phyloP scores from a whole-genome alignment of 64 coral and sea anemone genomes.

The Montipora cactus region DNA sequence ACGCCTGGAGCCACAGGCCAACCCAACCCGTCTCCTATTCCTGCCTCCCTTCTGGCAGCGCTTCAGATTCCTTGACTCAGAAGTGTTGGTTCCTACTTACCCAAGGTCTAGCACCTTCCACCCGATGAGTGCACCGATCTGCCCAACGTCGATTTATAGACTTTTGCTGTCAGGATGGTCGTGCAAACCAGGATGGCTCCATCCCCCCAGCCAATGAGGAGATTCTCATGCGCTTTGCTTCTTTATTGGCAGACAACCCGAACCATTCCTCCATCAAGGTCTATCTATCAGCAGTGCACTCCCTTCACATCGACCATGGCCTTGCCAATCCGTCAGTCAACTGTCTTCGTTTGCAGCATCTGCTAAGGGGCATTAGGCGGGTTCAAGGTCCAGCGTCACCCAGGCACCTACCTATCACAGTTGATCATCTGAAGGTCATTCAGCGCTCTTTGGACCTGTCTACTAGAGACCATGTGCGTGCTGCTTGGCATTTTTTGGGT shows the following conservation, averaged over 20 bases:
- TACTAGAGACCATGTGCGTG: too few relatives aligned
- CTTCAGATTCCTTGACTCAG: not conserved
- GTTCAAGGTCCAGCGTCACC: not conserved
- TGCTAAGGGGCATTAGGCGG: constrained; percentile 11
- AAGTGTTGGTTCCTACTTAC: not conserved
- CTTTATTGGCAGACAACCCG: not conserved
- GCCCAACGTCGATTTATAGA: not conserved
- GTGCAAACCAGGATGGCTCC: not conserved
- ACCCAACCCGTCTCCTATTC: not conserved
- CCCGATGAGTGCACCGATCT: not conserved
- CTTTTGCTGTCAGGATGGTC: constrained; percentile 14
- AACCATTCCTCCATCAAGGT: constrained; percentile 3
- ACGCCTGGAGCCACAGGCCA: not conserved
- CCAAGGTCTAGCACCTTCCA: not conserved
- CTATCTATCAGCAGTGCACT: not conserved
- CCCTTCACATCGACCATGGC: not conserved
- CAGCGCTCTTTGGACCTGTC: too few relatives aligned
- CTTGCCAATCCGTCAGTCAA: not conserved
- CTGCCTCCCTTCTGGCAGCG: not conserved
- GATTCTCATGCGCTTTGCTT: not conserved
- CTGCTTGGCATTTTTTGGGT: too few relatives aligned
- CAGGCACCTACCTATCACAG: not conserved
- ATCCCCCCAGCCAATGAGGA: constrained; percentile 13
- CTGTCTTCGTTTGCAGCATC: not conserved
- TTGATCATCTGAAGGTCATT: too few relatives aligned